These are phyloP conservation scores for Drosophila sordidula DNA, from an alignment of 2,888 invertebrate species.

Conservation along the genomic window DNA sequence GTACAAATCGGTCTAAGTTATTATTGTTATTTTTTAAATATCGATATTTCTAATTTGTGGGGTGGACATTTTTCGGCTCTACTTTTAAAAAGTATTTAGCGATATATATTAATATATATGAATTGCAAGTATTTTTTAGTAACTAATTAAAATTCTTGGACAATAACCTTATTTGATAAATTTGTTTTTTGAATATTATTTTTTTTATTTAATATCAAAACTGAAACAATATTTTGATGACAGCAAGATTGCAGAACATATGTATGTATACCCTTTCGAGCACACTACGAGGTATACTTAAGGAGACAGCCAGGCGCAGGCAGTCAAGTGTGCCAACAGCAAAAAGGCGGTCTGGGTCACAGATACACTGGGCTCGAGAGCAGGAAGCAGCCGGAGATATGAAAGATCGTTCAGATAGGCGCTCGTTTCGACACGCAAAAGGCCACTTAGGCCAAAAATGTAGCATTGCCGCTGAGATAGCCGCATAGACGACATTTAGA, in stretches of 20 bases:
- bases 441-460: slow-evolving; percentile 80
- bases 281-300: slow-evolving; percentile 7
- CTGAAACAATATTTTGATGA: no score
- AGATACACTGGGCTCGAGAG: slow-evolving; percentile 9
- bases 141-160: no score
- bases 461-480: slow-evolving; percentile 51
- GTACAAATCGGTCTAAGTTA: no score
- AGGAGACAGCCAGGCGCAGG: slow-evolving; percentile 20
- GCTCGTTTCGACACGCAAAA: slow-evolving; percentile 65
- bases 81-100: no score
- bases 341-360: slow-evolving; percentile 46
- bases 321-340: slow-evolving; percentile 53
- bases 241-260: neutral
- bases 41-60: no score
- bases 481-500: slow-evolving; percentile 41
- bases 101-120: no score
- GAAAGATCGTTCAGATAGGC: slow-evolving; percentile 56
- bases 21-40: no score
- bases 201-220: no score
- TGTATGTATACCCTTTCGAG: neutral
- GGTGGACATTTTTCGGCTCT: no score
- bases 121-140: no score
- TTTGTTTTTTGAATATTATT: no score
- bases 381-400: slow-evolving; percentile 33
- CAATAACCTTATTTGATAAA: no score